Evolutionary conservation across 1,140 invertebrate genomes (phyloP).

Genomic region (Drosophila kohkoa): DNA sequence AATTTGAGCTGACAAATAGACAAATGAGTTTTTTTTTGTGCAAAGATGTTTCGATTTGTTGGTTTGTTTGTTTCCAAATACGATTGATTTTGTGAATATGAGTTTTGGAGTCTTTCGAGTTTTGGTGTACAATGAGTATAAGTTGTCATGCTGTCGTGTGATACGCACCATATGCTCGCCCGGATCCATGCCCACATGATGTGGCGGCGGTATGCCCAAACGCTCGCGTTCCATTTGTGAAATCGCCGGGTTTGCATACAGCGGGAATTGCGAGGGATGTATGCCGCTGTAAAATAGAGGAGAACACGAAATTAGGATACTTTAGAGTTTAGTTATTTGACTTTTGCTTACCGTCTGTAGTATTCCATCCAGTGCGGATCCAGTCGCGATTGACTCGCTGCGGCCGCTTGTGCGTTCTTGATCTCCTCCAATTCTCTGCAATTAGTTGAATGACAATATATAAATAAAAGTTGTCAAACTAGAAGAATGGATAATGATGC

Average conservation of each 20-base stretch:
- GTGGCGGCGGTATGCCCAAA: constrained; percentile 90
- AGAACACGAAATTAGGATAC: constrained; percentile 57
- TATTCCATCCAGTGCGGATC: constrained; percentile 97
- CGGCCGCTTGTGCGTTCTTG: constrained; percentile 88
- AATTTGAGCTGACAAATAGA: constrained; percentile 55
- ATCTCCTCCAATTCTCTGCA: constrained; percentile 91
- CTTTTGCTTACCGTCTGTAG: constrained; percentile 88
- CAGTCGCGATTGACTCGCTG: constrained; percentile 87
- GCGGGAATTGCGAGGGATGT: constrained; percentile 87
- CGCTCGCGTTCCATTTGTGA: constrained; percentile 94
- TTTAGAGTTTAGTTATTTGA: constrained; percentile 12
- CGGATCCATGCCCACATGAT: constrained; percentile 87
- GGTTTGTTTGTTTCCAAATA: constrained; percentile 75
- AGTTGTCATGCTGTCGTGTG: constrained; percentile 38
- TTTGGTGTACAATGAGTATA: constrained; percentile 86
- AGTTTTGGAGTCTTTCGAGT: constrained; percentile 55
- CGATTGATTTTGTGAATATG: constrained; percentile 85
- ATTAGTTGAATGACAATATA: constrained; percentile 38
- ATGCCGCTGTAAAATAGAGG: constrained; percentile 85
- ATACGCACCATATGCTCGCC: constrained; percentile 87
- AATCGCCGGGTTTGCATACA: constrained; percentile 88
- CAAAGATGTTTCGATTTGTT: constrained; percentile 52
- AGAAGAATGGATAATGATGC: neutral
- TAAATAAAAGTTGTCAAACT: constrained; percentile 14
- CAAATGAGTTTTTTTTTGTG: constrained; percentile 66